These are phyloP conservation scores for Hirtodrosophila cameraria DNA, from an alignment of 2,888 invertebrate species.

Conservation along the genomic window DNA sequence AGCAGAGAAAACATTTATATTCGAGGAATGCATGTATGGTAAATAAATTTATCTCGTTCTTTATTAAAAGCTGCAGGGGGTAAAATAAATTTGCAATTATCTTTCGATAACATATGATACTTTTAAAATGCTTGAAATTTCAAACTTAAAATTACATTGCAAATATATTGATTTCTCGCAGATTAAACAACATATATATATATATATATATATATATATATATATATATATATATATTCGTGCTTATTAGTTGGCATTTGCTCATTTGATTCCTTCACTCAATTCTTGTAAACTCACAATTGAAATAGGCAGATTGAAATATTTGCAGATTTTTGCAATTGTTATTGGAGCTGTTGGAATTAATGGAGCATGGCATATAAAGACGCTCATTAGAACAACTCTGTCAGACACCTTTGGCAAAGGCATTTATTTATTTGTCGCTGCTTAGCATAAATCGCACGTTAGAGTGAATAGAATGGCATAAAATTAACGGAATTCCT, in stretches of 20 bases:
- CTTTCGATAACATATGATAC: slow-evolving; percentile 8
- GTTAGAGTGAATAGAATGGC: slow-evolving; percentile 70
- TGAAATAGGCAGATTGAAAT: slow-evolving; percentile 5
- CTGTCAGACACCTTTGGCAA: slow-evolving; percentile 59
- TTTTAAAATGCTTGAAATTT: slow-evolving; percentile 6
- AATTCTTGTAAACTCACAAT: slow-evolving; percentile 14
- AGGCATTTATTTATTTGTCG: slow-evolving; percentile 71
- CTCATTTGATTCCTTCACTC: slow-evolving; percentile 7
- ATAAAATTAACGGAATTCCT: slow-evolving; percentile 72
- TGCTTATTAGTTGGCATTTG: no score
- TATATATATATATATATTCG: no score
- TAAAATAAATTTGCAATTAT: slow-evolving; percentile 17
- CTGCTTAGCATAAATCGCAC: slow-evolving; percentile 78
- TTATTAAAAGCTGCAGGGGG: background rate
- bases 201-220: no score
- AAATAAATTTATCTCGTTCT: slow-evolving; percentile 9
- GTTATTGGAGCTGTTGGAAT: slow-evolving; percentile 26
- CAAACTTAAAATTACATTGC: background rate
- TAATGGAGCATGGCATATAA: slow-evolving; percentile 44
- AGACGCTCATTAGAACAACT: slow-evolving; percentile 52
- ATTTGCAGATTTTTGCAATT: no score
- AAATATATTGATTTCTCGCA: background rate
- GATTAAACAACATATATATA: slow-evolving; percentile 2
- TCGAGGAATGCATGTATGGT: background rate
- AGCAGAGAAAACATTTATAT: background rate